Conservation (phyloP, 2,113 vertebrate genomes). For the Protobothrops flavoviridis region DNA sequence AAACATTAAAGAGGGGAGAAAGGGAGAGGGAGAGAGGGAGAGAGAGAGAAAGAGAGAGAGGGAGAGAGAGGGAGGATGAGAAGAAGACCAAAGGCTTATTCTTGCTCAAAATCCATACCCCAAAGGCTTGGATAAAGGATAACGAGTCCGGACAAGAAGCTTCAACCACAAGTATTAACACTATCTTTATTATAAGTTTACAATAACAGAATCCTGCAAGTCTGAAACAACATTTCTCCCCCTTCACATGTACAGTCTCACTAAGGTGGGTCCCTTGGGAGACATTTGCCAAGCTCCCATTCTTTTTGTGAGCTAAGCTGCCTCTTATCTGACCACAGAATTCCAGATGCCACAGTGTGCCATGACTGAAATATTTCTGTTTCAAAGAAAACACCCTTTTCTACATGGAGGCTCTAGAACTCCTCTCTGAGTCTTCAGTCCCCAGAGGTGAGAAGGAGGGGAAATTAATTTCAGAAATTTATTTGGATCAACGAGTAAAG, state of each 20-base stretch:
- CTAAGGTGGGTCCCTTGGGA: background rate
- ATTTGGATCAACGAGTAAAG: background rate
- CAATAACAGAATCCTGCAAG: background rate
- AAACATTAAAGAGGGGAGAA: background rate
- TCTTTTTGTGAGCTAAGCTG: background rate
- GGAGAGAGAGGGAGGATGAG: background rate
- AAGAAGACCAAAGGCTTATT: background rate
- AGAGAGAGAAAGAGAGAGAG: background rate
- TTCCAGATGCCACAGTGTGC: background rate
- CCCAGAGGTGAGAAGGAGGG: background rate
- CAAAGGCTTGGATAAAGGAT: background rate
- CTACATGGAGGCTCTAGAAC: background rate
- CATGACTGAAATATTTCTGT: background rate
- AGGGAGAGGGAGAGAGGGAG: background rate
- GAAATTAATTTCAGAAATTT: background rate
- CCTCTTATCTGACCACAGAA: background rate
- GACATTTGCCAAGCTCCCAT: background rate
- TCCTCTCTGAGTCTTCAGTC: background rate
- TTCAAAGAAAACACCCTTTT: background rate
- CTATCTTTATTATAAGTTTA: background rate
- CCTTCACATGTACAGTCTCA: background rate
- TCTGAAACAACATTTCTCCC: background rate
- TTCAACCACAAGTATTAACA: background rate
- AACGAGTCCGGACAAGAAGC: background rate
- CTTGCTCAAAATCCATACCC: background rate